Evolutionary conservation across 2,797 vertebrate genomes (phyloP).

Genomic region (Cygnus olor): DNA sequence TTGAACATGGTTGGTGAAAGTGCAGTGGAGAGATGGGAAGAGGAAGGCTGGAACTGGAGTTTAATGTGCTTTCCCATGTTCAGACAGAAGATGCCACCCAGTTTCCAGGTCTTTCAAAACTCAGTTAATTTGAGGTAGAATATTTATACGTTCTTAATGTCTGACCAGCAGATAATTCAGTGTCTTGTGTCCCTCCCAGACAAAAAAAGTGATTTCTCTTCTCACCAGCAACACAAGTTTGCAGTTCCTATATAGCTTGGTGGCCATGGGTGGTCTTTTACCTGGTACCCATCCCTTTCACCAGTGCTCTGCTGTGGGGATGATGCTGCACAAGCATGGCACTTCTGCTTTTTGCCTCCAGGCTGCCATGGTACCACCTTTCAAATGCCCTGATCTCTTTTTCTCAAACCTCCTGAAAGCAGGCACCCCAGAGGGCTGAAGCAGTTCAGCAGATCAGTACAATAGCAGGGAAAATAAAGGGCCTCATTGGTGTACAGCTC

Average conservation of each 20-base stretch:
- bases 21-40: not conserved
- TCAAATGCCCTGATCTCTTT: not conserved
- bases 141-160: not conserved
- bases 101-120: not conserved
- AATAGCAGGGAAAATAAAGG: slow-evolving; percentile 20
- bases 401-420: not conserved
- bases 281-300: not conserved
- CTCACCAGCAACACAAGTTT: not conserved
- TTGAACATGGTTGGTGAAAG: not conserved
- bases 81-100: not conserved
- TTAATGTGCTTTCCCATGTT: not conserved
- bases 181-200: not conserved
- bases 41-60: not conserved
- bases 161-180: not conserved
- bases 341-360: not conserved
- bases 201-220: not conserved
- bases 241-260: not conserved
- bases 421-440: not conserved
- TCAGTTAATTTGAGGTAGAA: not conserved
- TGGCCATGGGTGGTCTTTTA: not conserved
- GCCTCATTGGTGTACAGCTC: not conserved
- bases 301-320: not conserved
- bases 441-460: not conserved
- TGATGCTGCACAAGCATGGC: not conserved
- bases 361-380: not conserved